phyloP scores from a whole-genome alignment of 2,797 vertebrate genomes.

The Alauda arvensis region DNA sequence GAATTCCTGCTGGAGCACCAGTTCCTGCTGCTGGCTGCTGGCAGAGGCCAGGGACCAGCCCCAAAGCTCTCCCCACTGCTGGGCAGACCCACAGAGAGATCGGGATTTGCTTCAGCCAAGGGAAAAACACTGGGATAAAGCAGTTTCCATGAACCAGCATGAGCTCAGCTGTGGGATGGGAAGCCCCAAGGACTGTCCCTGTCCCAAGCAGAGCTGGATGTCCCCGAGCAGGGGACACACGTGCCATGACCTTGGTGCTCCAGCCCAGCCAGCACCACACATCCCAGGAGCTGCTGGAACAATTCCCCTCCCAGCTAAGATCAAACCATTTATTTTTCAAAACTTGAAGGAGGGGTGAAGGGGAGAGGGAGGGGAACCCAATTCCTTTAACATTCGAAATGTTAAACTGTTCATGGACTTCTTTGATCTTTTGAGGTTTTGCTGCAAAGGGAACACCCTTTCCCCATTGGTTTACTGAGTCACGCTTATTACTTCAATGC shows the following conservation, averaged over 20 bases:
- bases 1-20: background rate
- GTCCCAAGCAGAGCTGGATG: background rate
- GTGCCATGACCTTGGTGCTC: background rate
- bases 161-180: background rate
- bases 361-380: conserved; percentile 45
- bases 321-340: background rate
- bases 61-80: background rate
- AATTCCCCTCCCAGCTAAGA: background rate
- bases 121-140: background rate
- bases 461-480: conserved; percentile 63
- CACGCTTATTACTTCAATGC: conserved; percentile 65
- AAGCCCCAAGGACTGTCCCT: background rate
- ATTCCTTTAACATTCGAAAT: conserved; percentile 48
- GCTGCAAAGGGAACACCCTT: conserved; percentile 65
- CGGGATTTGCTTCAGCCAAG: background rate
- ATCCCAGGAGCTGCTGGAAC: fast-evolving
- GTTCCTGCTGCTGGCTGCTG: background rate
- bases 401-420: conserved; percentile 56
- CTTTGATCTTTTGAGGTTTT: conserved; percentile 67
- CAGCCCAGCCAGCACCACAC: background rate
- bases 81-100: background rate
- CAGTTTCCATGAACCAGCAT: background rate
- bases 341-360: conserved; percentile 19
- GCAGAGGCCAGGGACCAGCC: background rate
- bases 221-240: background rate